Percentiles rank a stretch among this genome's conserved stretches.
phyloP scores from a whole-genome alignment of 1,140 invertebrate genomes.

The Hermatobates lingyangjiaoensis region DNA sequence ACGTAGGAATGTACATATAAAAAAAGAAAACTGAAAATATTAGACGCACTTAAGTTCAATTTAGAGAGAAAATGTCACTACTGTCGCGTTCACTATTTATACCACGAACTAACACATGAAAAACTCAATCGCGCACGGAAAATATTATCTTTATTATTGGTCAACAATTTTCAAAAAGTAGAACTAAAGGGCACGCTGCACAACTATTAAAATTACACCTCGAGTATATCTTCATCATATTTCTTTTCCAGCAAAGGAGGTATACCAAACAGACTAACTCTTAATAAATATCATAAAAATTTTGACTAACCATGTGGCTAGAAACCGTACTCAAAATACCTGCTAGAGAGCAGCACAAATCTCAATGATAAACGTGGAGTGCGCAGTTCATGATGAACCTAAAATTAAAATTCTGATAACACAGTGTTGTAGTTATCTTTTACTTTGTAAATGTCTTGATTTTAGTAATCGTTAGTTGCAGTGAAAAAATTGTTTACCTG shows the following conservation, averaged over 20 bases:
- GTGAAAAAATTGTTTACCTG: too few species aligned
- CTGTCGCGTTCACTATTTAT: not conserved
- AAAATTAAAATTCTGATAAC: too few species aligned
- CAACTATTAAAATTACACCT: not conserved
- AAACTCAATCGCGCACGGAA: not conserved
- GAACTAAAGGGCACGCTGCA: not conserved
- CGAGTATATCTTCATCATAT: not conserved
- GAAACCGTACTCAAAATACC: not conserved
- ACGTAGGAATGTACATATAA: not conserved
- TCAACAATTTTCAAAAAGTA: not conserved
- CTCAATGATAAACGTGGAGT: not conserved
- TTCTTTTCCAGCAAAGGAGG: not conserved
- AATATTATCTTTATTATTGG: not conserved
- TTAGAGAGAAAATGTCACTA: not conserved
- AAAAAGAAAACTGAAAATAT: not conserved
- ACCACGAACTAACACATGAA: not conserved
- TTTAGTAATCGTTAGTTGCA: too few species aligned
- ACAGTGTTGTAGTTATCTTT: too few species aligned
- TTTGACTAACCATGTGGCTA: not conserved
- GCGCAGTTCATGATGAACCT: too few species aligned
- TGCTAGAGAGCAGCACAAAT: not conserved
- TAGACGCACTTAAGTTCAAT: not conserved
- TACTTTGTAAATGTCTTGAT: too few species aligned
- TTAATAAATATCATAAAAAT: not conserved
- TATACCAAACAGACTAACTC: not conserved